Evolutionary conservation across 2,888 invertebrate genomes (phyloP), one percentile per base, ranked within the genome.

Genomic region (Pedicia rivosa): DNA sequence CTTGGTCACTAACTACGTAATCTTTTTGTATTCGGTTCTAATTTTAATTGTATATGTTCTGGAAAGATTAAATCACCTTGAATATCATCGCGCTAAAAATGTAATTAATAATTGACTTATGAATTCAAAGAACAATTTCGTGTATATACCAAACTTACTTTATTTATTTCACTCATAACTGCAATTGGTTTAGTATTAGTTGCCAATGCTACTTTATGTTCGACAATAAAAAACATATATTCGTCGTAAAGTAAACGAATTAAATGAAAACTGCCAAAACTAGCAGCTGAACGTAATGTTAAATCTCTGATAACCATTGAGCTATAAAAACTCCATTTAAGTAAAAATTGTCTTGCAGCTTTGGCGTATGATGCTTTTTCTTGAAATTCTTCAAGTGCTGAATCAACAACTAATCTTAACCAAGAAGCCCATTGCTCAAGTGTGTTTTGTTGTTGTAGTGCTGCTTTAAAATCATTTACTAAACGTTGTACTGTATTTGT

Each of bases 311-410:
- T 97, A 40, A 98, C 91, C 78, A 95, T 90, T 39, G 95, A 95
- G 59, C 92, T 88, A 58, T 95, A 97, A 67, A 95, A 97, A 47
- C 91, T 94, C 97, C 97, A 98, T 65, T 95, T 94, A 43, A 97
- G 75, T 50, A 98, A 70, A 66, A 98, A 91, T 54, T 94, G 87
- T 33, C 88, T 68, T 5, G 86, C 90, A 36, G 83, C 81, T 55
- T 80, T 77, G 14, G 83, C 77, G 64, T 84, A 88, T 49, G 78
- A 80, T 4, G 79, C 68, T 48, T 79, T 78, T 26, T 79, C 82
- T 55, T 82, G 83, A 62, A 90, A 87, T 40, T 87, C 84, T 49
- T 86, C 81, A 40, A 97, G 71, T 20, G 91, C 86, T 47, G 77
- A 73, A 46, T 83, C 79, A 36, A 98, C 94, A 44, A 95, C 92